Conservation (phyloP, 2,888 invertebrate genomes). For the Caenorhabditis auriculariae region DNA sequence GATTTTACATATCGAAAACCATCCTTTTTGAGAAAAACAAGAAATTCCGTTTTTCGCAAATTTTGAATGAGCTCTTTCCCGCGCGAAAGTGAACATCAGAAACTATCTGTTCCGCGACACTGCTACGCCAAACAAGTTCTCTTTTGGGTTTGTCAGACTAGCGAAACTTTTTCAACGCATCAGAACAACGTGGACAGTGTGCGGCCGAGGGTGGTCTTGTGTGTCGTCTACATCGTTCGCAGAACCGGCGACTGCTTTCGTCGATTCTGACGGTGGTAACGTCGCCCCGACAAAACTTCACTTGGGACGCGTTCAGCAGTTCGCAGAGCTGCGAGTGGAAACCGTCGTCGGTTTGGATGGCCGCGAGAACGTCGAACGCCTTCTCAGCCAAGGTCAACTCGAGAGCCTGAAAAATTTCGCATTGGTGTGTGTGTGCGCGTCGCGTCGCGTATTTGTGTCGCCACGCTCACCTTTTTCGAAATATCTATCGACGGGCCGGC, state of each 20-base stretch:
- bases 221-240: slow-evolving; percentile 39
- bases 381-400: slow-evolving; percentile 1
- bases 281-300: background rate
- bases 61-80: too few relatives aligned
- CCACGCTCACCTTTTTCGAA: slow-evolving; percentile 19
- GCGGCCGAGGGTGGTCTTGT: slow-evolving; percentile 9
- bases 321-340: slow-evolving; percentile 8
- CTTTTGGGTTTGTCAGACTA: too few relatives aligned
- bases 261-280: slow-evolving; percentile 6
- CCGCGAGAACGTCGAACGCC: background rate
- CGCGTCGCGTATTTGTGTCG: too few relatives aligned
- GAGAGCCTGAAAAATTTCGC: background rate
- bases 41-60: too few relatives aligned
- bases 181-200: slow-evolving; percentile 16
- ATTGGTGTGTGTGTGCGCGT: too few relatives aligned
- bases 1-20: too few relatives aligned
- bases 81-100: too few relatives aligned
- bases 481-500: slow-evolving; percentile 39
- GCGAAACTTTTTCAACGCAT: too few relatives aligned
- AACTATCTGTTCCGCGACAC: too few relatives aligned
- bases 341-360: background rate
- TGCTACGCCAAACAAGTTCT: too few relatives aligned
- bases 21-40: too few relatives aligned
- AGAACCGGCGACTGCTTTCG: slow-evolving; percentile 13
- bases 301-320: slow-evolving; percentile 18